These are phyloP conservation scores for Crocuta crocuta DNA, from an alignment of 2,113 vertebrate genomes.

Conservation along the genomic window DNA sequence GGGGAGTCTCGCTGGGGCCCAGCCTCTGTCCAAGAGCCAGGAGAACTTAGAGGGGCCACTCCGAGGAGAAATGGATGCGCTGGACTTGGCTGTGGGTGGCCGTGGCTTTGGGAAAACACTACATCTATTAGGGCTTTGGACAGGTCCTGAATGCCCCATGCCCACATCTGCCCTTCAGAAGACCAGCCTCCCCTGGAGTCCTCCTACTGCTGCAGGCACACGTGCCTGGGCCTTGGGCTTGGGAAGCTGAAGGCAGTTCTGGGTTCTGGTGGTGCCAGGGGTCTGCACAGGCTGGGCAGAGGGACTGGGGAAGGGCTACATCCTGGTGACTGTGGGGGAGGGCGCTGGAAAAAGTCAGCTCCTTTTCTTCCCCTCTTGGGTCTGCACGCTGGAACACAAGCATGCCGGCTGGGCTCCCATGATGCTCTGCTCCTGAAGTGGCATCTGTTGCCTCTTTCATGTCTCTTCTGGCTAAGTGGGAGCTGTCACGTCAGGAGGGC, in stretches of 20 bases:
- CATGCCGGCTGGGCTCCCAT: slow-evolving; percentile 92
- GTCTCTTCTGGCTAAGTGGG: slow-evolving; percentile 96
- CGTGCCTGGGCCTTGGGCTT: not conserved
- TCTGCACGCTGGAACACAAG: slow-evolving; percentile 82
- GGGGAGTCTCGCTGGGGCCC: slow-evolving; percentile 51
- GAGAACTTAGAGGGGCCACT: slow-evolving; percentile 83
- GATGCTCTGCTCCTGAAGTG: slow-evolving; percentile 97
- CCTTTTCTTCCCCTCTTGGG: slow-evolving; percentile 49
- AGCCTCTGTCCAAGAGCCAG: slow-evolving; percentile 81
- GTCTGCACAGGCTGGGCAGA: not conserved
- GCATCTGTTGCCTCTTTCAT: slow-evolving; percentile 99
- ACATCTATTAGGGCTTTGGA: slow-evolving; percentile 77
- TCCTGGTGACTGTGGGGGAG: not conserved
- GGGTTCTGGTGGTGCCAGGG: not conserved
- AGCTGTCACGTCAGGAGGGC: slow-evolving; percentile 98
- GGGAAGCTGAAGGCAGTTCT: not conserved
- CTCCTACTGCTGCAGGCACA: not conserved
- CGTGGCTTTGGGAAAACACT: slow-evolving; percentile 83
- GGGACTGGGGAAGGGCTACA: not conserved
- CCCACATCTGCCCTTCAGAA: slow-evolving; percentile 72
- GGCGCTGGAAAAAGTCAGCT: slow-evolving; percentile 46
- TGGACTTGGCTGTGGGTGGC: slow-evolving; percentile 80
- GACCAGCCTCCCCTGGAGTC: not conserved
- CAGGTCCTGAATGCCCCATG: slow-evolving; percentile 53
- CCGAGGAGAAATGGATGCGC: slow-evolving; percentile 81